Percentiles rank a stretch among this genome's conserved stretches.
These are phyloP conservation scores for Alviniconcha strummeri DNA, from an alignment of 2,888 invertebrate genomes.

Conservation along the genomic window DNA sequence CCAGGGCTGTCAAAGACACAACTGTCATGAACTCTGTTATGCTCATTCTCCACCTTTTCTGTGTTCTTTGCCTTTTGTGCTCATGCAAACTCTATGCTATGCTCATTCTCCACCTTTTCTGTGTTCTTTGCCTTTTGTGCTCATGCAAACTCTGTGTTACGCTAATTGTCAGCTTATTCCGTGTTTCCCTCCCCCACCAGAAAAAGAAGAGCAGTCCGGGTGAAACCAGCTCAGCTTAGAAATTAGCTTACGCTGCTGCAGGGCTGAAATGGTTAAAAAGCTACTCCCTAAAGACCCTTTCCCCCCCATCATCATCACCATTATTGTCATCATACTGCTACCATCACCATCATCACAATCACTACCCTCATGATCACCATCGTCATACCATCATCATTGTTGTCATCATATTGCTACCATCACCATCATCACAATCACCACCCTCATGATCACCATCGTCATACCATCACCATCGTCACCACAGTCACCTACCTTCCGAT, in stretches of 20 bases:
- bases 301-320: no score
- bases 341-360: background rate
- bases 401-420: no score
- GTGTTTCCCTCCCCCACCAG: no score
- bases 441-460: no score
- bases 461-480: no score
- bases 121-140: background rate
- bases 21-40: background rate
- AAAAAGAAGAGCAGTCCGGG: no score
- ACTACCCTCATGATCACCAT: background rate
- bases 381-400: no score
- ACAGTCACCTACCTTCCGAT: slow-evolving; percentile 23
- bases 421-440: background rate
- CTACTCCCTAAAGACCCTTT: no score
- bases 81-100: background rate
- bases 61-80: background rate
- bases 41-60: background rate
- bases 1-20: slow-evolving; percentile 25
- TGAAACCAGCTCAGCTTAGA: no score
- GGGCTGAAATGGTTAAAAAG: no score
- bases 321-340: no score
- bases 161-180: background rate
- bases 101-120: background rate
- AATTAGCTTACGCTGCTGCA: no score
- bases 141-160: background rate